Evolutionary conservation across 2,113 vertebrate genomes (phyloP).

Genomic region (Oncorhynchus tshawytscha): DNA sequence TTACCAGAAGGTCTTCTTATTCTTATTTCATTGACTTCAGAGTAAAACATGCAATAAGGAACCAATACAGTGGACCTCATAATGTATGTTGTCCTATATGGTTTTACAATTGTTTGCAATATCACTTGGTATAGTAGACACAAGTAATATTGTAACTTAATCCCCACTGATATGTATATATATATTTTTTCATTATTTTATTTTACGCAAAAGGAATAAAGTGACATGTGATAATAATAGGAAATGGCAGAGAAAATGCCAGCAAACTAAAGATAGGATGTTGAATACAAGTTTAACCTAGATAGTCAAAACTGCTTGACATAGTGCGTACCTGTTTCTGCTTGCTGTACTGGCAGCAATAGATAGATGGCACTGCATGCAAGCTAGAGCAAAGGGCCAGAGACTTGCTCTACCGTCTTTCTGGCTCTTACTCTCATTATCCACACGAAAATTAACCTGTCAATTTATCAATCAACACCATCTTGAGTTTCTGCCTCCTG

Average conservation of each 20-base stretch:
- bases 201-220: background rate
- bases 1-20: too few relatives aligned
- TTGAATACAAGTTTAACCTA: slow-evolving; percentile 43
- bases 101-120: background rate
- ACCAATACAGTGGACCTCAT: background rate
- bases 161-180: background rate
- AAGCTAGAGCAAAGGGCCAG: slow-evolving; percentile 79
- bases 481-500: slow-evolving; percentile 92
- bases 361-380: slow-evolving; percentile 99
- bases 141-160: background rate
- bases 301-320: slow-evolving; percentile 40
- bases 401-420: slow-evolving; percentile 71
- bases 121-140: background rate
- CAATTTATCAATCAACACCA: slow-evolving; percentile 99
- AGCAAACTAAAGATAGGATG: slow-evolving; percentile 24
- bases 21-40: background rate
- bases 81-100: background rate
- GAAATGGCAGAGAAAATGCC: slow-evolving; percentile 21
- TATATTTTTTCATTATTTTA: background rate
- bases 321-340: slow-evolving; percentile 47
- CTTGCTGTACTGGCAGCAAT: slow-evolving; percentile 81
- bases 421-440: slow-evolving; percentile 94
- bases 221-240: background rate
- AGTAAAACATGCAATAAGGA: background rate
- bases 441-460: slow-evolving; percentile 99